Percentiles rank a stretch among this genome's conserved stretches.
phyloP scores from a whole-genome alignment of 2,113 vertebrate species.

The Elephantulus edwardii region DNA sequence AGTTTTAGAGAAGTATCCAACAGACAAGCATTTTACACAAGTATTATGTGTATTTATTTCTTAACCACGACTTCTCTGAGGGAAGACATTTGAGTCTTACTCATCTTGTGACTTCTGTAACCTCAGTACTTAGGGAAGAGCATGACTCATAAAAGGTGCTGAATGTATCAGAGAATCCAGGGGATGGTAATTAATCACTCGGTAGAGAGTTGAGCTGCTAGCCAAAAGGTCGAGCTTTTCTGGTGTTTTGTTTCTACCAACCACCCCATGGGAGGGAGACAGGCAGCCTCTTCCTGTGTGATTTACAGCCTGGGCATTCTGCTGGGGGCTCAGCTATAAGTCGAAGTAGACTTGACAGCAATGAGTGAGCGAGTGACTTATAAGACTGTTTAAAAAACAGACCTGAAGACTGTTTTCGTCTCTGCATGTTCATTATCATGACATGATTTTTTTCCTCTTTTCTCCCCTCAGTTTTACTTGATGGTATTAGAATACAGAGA shows the following conservation, averaged over 20 bases:
- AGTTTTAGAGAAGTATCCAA: too few species aligned
- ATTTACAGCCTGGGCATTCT: too few species aligned
- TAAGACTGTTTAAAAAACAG: neutral
- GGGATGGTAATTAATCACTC: neutral
- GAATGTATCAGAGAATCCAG: neutral
- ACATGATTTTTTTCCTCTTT: neutral
- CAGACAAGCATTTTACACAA: neutral
- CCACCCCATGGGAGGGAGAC: too few species aligned
- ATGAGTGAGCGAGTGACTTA: neutral
- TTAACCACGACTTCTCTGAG: neutral
- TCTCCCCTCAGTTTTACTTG: neutral
- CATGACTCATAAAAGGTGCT: neutral
- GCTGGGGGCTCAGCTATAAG: too few species aligned
- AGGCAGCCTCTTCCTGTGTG: too few species aligned
- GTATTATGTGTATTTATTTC: neutral
- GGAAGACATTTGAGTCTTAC: neutral
- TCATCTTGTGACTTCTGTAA: constrained; percentile 32
- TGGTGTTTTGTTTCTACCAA: too few species aligned
- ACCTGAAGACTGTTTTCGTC: neutral
- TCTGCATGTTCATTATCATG: neutral
- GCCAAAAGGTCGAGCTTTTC: too few species aligned
- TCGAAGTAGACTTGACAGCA: too few species aligned
- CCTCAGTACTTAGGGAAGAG: neutral
- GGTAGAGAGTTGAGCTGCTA: too few species aligned
- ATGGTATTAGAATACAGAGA: neutral